Evolutionary conservation across 1,140 invertebrate genomes (phyloP).

Genomic region (Holotrichia oblita): DNA sequence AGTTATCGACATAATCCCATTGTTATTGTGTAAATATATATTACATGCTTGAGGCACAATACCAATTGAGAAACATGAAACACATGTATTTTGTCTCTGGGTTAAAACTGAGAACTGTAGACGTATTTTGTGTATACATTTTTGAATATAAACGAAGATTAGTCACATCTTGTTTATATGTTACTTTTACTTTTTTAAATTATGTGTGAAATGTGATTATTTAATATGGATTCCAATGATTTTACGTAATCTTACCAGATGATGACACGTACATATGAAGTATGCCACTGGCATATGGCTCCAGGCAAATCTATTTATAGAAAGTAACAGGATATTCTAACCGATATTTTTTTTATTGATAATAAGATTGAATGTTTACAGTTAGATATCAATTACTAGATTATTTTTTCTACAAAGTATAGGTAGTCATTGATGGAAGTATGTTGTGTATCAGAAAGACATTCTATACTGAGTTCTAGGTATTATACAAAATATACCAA

Average conservation of each 20-base stretch:
- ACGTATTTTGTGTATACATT: background rate
- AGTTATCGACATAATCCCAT: background rate
- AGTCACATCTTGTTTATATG: slow-evolving; percentile 12
- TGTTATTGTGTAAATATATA: background rate
- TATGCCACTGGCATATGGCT: background rate
- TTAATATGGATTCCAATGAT: background rate
- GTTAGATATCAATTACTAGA: background rate
- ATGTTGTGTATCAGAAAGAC: too few species aligned
- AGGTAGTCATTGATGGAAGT: too few species aligned
- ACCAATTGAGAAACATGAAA: background rate
- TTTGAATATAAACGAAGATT: background rate
- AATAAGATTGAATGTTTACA: too few species aligned
- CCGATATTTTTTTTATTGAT: background rate
- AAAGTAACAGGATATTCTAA: background rate
- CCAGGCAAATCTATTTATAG: background rate
- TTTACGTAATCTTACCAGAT: background rate
- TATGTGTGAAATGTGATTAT: background rate
- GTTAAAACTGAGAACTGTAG: background rate
- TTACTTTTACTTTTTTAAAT: slow-evolving; percentile 18
- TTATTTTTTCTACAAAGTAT: too few species aligned
- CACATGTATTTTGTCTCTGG: background rate
- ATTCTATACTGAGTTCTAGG: too few species aligned
- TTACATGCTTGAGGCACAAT: too few species aligned
- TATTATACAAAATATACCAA: too few species aligned
- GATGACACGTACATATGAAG: background rate